These are phyloP conservation scores for Clinocottus analis DNA, from an alignment of 2,113 vertebrate genomes.

Conservation along the genomic window DNA sequence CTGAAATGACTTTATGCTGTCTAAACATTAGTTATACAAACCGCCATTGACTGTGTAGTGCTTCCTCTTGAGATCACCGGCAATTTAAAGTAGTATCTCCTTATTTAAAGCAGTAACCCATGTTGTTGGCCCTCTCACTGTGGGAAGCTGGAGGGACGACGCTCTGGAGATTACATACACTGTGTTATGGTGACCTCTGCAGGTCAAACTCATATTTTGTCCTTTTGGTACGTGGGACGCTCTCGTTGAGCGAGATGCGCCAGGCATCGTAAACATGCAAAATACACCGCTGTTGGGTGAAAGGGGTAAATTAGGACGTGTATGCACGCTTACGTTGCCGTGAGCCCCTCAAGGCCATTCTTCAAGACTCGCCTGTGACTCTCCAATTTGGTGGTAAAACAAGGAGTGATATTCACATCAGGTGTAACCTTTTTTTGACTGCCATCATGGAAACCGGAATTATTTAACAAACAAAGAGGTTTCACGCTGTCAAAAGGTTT, in stretches of 20 bases:
- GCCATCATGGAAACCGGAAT: background rate
- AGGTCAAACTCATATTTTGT: conserved; percentile 24
- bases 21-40: background rate
- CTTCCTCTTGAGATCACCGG: background rate
- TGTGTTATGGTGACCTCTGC: conserved; percentile 66
- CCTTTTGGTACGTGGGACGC: background rate
- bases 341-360: background rate
- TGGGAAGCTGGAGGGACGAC: background rate
- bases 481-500: conserved; percentile 1
- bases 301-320: conserved; percentile 5
- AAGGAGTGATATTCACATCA: conserved; percentile 1
- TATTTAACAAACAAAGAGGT: background rate
- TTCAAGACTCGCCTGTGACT: background rate
- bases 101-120: background rate
- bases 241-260: background rate
- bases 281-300: background rate
- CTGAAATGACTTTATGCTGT: background rate
- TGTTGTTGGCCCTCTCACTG: background rate
- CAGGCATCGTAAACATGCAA: background rate
- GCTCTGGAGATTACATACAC: conserved; percentile 21
- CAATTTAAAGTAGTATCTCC: background rate
- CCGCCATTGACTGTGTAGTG: background rate
- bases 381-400: background rate
- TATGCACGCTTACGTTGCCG: background rate
- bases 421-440: background rate